Evolutionary conservation across 2,888 invertebrate species (phyloP), one percentile per base, ranked within the genome.

Genomic region (Carterocephalus palaemon): DNA sequence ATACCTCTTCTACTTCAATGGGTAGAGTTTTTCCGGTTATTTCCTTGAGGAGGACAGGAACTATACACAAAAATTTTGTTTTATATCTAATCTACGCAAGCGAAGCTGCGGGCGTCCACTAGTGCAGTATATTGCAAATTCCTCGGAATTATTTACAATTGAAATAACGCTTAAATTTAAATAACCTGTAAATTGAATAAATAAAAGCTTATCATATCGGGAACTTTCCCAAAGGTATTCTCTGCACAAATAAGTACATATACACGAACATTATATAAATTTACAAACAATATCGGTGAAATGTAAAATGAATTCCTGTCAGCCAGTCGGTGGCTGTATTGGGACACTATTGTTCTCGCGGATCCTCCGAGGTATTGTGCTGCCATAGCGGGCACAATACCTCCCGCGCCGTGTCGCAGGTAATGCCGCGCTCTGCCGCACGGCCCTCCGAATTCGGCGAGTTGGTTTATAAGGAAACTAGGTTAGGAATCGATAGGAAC

Each of bases 231-330:
- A n/a, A n/a, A n/a, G n/a, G n/a, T n/a, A n/a, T n/a, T n/a, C n/a
- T n/a, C n/a, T n/a, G n/a, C n/a, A n/a, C n/a, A n/a, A n/a, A 19
- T 12, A 22, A 2, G 3, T 33, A 24, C 23, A 10, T 20, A 23
- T 6, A 26, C 15, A 26, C 26, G 10, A 10, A 4, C 28, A 17
- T 17, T 17, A 24, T 16, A 10, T 43, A 10, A n/a, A n/a, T n/a
- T n/a, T 19, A 17, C 46, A 36, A 40, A 41, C 57, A 62, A 38
- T 45, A 45, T 45, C 43, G 16, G 28, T 20, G 29, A 43, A 36
- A 43, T 43, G 36, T 28, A n/a, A 29, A 29, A 43, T 43, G 16
- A 43, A 43, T 43, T 43, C 43, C 7, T n/a, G n/a, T 22, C 22
- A 6, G 20, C 29, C 22, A 29, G 22, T 20, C 29, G 36, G 28